These are phyloP conservation scores for Globia sparganii DNA, from an alignment of 2,888 invertebrate genomes.

Conservation along the genomic window DNA sequence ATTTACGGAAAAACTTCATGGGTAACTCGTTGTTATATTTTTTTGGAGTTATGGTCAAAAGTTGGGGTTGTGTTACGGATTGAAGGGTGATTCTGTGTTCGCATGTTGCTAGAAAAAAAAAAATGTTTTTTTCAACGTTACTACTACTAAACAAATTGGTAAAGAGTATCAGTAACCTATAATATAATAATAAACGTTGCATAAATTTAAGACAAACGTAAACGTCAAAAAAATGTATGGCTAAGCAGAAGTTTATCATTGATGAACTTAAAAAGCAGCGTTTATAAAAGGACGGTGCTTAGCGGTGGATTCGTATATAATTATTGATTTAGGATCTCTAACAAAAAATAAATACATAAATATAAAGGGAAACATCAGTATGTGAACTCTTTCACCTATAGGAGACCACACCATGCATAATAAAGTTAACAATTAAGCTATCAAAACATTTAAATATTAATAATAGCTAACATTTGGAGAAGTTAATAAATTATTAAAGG, in stretches of 20 bases:
- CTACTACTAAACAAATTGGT: neutral
- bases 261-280: neutral
- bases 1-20: constrained; percentile 73
- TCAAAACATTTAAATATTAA: too few species aligned
- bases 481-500: too few species aligned
- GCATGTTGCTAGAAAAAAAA: neutral
- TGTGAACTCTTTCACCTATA: too few species aligned
- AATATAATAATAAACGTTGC: neutral
- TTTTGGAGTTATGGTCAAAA: constrained; percentile 49
- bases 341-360: too few species aligned
- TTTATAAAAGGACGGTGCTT: neutral
- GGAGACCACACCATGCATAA: too few species aligned
- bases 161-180: neutral
- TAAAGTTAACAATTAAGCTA: too few species aligned
- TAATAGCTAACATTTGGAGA: too few species aligned
- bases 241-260: neutral
- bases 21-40: constrained; percentile 60
- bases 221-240: neutral
- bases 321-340: too few species aligned
- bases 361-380: too few species aligned
- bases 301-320: neutral
- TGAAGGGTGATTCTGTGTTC: neutral
- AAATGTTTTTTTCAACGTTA: too few species aligned
- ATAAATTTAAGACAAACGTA: neutral
- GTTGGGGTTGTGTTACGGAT: constrained; percentile 24